These are phyloP conservation scores for Ochropacha duplaris DNA, from an alignment of 2,888 invertebrate species.

Conservation along the genomic window DNA sequence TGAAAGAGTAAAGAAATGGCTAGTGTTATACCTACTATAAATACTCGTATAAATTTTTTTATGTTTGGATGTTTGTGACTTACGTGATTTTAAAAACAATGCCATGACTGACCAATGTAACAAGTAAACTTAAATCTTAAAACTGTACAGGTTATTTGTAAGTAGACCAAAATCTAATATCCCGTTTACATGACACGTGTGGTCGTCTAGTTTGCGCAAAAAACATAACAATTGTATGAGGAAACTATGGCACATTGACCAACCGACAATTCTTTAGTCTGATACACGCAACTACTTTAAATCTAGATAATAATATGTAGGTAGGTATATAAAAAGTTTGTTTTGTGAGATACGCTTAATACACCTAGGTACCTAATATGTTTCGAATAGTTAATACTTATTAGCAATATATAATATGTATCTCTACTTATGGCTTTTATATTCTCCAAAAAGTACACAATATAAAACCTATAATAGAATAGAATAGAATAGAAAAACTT, in stretches of 20 bases:
- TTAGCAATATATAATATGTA: no score
- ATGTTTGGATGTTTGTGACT: no score
- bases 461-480: no score
- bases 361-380: no score
- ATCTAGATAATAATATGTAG: no score
- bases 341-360: not conserved
- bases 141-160: not conserved
- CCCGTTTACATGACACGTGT: not conserved
- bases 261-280: not conserved
- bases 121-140: not conserved
- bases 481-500: no score
- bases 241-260: not conserved
- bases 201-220: not conserved
- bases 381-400: no score
- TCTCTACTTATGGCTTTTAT: no score
- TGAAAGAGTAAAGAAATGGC: no score
- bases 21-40: not conserved
- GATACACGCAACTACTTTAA: not conserved
- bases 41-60: not conserved
- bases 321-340: not conserved
- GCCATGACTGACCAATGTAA: not conserved
- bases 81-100: no score
- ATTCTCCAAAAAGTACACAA: no score
- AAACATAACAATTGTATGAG: not conserved
- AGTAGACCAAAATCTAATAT: not conserved